Conservation (phyloP, 2,113 vertebrate genomes). For the Nerophis lumbriciformis region DNA sequence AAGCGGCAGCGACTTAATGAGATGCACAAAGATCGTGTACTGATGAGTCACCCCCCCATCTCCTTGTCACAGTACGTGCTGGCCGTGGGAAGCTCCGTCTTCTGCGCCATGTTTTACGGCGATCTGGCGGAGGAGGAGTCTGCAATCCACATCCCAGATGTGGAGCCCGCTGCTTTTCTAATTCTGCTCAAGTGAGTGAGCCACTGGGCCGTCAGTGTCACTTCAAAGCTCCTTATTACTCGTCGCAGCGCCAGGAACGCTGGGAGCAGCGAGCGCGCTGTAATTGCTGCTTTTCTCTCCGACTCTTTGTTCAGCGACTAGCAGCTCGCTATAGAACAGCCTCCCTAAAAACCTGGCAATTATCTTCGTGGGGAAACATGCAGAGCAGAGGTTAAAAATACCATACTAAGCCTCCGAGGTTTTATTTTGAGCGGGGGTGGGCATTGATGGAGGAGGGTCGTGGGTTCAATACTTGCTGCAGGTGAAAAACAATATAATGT, state of each 20-base stretch:
- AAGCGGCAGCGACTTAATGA: not conserved
- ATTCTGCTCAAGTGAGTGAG: conserved; percentile 92
- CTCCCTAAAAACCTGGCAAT: conserved; percentile 9
- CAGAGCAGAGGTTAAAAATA: conserved; percentile 50
- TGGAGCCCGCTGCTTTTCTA: conserved; percentile 95
- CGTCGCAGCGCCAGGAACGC: conserved; percentile 16
- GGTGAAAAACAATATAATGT: no score
- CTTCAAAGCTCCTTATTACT: conserved; percentile 57
- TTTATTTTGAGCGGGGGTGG: no score
- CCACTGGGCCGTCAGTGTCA: conserved; percentile 45
- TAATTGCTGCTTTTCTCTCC: conserved; percentile 53
- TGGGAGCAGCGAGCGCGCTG: conserved; percentile 20
- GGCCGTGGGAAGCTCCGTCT: conserved; percentile 97
- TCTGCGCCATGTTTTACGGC: conserved; percentile 98
- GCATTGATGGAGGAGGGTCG: not conserved
- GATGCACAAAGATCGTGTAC: not conserved
- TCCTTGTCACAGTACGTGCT: conserved; percentile 83
- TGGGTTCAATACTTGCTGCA: no score
- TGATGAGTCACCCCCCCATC: not conserved
- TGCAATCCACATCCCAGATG: conserved; percentile 96
- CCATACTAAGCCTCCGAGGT: conserved; percentile 11
- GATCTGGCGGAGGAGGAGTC: conserved; percentile 92
- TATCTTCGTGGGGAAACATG: conserved; percentile 22
- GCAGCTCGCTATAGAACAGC: not conserved
- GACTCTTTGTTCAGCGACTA: conserved; percentile 43